Percentiles rank a stretch among this genome's conserved stretches.
Evolutionary conservation across 2,113 vertebrate species (phyloP).

Genomic region (Poicephalus gulielmi): DNA sequence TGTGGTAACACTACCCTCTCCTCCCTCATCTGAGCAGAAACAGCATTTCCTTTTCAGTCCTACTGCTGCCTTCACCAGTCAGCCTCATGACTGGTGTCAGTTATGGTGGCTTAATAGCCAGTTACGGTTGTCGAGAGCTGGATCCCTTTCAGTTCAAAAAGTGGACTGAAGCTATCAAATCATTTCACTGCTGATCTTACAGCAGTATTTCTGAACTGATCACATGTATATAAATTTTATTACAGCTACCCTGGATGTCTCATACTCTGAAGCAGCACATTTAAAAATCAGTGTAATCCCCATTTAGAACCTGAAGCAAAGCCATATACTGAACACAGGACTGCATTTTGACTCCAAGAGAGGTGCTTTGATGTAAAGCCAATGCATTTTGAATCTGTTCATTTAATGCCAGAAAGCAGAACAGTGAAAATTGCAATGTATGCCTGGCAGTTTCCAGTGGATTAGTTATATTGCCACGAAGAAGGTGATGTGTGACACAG

Average conservation of each 20-base stretch:
- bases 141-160: not conserved
- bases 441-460: not conserved
- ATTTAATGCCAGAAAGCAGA: not conserved
- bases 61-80: not conserved
- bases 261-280: not conserved
- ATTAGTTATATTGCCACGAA: not conserved
- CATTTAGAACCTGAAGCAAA: conserved; percentile 7
- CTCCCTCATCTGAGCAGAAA: not conserved
- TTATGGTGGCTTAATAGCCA: not conserved
- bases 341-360: not conserved
- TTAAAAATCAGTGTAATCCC: not conserved
- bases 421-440: not conserved
- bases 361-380: not conserved
- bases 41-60: not conserved
- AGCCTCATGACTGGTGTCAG: not conserved
- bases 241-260: not conserved
- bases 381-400: not conserved
- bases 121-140: not conserved
- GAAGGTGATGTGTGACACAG: not conserved
- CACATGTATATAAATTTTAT: not conserved
- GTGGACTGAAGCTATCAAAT: not conserved
- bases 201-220: not conserved
- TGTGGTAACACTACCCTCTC: not conserved
- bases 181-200: not conserved
- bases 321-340: not conserved